Base-by-base conservation (phyloP, 1,140 invertebrate genomes). In the Andrena cerasifolii region DNA sequence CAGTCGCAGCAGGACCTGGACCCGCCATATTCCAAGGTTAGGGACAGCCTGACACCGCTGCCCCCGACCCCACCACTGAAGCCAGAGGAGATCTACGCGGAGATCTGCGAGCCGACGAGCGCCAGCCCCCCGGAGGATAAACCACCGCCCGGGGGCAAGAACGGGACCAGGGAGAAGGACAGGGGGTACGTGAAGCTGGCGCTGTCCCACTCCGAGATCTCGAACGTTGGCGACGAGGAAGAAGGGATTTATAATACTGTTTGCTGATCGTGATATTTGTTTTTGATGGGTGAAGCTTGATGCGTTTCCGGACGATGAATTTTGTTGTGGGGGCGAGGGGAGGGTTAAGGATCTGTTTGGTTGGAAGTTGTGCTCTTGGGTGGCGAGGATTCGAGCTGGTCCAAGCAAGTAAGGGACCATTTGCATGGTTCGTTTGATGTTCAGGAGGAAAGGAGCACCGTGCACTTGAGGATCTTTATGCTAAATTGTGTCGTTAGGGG, bases 241-340 rank as follows among this genome's bases (percentile, higher is more conserved):
- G 91, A 92, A 33, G 87, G 85, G 7, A 92, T 92, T 81, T 92
- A 92, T 59, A 92, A 92, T 63, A 91, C 91, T 2, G 90, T 92
- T 45, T 89, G 90, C 66, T 92, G 83, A 92, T 73, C 47, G 21
- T 33, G 26, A 24, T n/a, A n/a, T 10, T 49, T 18, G 12, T 56
- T 40, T 26, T 28, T 14, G 31, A 49, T 21, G 16, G 3, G 10
- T 4, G 56, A 21, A 33, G n/a, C 7, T 59, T 28, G 33, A 8
- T 43, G 33, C 8, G n/a, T 43, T 40, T 36, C 33, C 6, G 7
- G 10, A n/a, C 31, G 36, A 36, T 18, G 28, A n/a, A n/a, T n/a
- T n/a, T n/a, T n/a, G n/a, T n/a, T n/a, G n/a, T n/a, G n/a, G n/a
- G n/a, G n/a, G n/a, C n/a, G n/a, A n/a, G n/a, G n/a, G n/a, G n/a